Base-by-base conservation (phyloP, 2,888 invertebrate species). In the Lordiphosa andalusiaca region DNA sequence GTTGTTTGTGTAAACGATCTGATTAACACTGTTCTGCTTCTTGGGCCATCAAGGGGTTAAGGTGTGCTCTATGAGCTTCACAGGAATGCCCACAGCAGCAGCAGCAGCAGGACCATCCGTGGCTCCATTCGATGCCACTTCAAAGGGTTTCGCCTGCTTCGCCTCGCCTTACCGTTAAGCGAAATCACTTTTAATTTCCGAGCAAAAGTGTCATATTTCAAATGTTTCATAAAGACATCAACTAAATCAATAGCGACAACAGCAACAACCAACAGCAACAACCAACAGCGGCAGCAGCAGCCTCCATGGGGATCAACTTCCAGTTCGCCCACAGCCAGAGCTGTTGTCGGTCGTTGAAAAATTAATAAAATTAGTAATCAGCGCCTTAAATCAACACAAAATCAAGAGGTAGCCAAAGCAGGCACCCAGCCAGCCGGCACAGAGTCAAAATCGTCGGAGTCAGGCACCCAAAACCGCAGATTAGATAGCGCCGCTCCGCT, bases 171-270 rank as follows among this genome's bases (percentile, higher is more conserved):
- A 81, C 86, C 81, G 81, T 86, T 86, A 84, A 82, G 71, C 72
- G 85, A 85, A 78, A 80, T 78, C 78, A 78, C 78, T 85, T 78
- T 85, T 85, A 75, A 85, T 80, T 85, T 78, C 84, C 55, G 46
- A 57, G 54, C 67, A 69, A 81, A 81, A 81, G 86, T 81, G 83
- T 81, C 81, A 73, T 86, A 62, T 81, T 81, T 81, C 81, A 81
- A 86, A 86, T 84, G 86, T 65, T 78, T 68, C 86, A 81, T 84
- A 84, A 86, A 81, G 81, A 81, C 86, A 84, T 81, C 81, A 86
- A 75, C 83, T 82, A 86, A 81, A 81, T 81, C 84, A 86, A 86
- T 66, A 83, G 75, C 76, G 81, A 81, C 81, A 81, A 81, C 84
- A 84, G 76, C 74, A 37, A 37, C 37, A 23, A 19, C 30, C 57